A percentile compares a stretch with the other conserved stretches of the same genome.
Evolutionary conservation across 2,888 invertebrate species (phyloP).

Genomic region (Catocala fraxini): DNA sequence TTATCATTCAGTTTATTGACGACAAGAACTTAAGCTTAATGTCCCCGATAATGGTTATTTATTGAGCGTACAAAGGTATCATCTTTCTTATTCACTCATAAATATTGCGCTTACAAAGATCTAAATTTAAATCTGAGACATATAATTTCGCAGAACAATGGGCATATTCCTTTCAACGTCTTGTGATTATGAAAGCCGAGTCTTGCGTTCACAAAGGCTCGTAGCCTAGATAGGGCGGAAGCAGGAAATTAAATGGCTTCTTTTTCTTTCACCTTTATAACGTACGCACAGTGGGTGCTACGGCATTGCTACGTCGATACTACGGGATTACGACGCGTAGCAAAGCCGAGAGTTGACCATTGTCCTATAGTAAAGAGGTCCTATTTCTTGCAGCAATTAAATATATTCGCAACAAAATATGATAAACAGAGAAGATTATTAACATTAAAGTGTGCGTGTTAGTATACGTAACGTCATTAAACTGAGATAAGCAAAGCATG

Average conservation of each 20-base stretch:
- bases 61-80: constrained; percentile 8
- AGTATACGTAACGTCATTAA: no score
- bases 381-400: background rate
- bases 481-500: no score
- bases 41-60: background rate
- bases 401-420: no score
- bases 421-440: no score
- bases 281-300: background rate
- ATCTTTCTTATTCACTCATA: constrained; percentile 3
- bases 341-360: background rate
- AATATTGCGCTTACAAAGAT: background rate
- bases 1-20: background rate
- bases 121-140: background rate
- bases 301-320: background rate
- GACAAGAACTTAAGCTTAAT: background rate
- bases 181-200: constrained; percentile 3
- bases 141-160: constrained; percentile 1
- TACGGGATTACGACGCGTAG: constrained; percentile 1
- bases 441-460: no score
- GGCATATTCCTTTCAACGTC: background rate
- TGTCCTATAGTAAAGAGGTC: background rate
- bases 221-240: constrained; percentile 5
- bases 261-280: constrained; percentile 4
- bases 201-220: constrained; percentile 4
- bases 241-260: constrained; percentile 1